Evolutionary conservation across 1,140 invertebrate genomes (phyloP).

Genomic region (Halictus rubicundus): DNA sequence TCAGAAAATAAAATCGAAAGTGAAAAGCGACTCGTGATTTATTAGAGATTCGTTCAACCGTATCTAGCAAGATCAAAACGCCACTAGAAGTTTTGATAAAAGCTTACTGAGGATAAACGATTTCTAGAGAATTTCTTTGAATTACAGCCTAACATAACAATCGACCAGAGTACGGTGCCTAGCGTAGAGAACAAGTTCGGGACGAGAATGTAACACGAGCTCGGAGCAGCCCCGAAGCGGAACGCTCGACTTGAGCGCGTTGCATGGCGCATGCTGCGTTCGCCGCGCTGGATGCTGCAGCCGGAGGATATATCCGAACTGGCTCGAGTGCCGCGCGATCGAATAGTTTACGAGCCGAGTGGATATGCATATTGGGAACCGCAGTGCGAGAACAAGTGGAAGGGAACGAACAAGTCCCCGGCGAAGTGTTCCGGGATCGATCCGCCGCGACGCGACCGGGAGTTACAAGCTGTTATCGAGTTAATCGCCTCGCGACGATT

Average conservation of each 20-base stretch:
- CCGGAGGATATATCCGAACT: neutral
- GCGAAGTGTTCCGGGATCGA: neutral
- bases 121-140: no score
- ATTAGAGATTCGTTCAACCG: no score
- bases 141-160: no score
- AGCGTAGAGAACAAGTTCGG: neutral
- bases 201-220: neutral
- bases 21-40: no score
- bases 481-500: slow-evolving; percentile 7
- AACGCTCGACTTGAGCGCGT: neutral
- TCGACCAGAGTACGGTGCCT: no score
- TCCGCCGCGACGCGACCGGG: neutral
- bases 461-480: neutral
- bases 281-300: neutral
- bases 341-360: slow-evolving; percentile 4
- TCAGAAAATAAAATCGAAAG: no score
- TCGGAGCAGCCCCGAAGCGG: neutral
- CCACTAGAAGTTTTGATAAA: no score
- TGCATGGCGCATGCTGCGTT: neutral
- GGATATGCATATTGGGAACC: neutral
- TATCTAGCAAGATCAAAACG: no score
- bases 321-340: slow-evolving; percentile 3
- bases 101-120: no score
- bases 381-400: slow-evolving; percentile 1
- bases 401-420: neutral